A percentile compares a stretch with the other conserved stretches of the same genome.
These are phyloP conservation scores for Threskiornis aethiopicus DNA, from an alignment of 2,797 vertebrate genomes.

Conservation along the genomic window DNA sequence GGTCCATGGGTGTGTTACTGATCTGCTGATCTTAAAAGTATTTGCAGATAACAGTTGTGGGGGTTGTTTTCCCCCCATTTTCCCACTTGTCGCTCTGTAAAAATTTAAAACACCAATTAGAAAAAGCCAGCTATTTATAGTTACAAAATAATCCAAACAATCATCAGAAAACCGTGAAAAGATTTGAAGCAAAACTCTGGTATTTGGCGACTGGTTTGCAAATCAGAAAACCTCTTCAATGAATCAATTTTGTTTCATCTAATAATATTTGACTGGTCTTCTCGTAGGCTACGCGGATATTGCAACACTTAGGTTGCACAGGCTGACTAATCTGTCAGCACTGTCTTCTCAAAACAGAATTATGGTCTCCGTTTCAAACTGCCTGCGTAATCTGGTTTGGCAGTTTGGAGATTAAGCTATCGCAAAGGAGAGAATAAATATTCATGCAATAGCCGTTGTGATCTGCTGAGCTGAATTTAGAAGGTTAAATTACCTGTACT, in stretches of 20 bases:
- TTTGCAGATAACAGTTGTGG: neutral
- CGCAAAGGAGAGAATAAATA: neutral
- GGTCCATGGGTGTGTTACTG: neutral
- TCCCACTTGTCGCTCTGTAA: neutral
- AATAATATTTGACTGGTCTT: neutral
- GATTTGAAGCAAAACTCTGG: neutral
- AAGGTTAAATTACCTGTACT: neutral
- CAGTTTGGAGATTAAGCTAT: neutral
- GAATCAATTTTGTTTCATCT: neutral
- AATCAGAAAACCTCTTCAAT: neutral
- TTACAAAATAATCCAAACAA: neutral
- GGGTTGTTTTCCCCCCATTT: rapidly evolving
- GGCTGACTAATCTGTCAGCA: neutral
- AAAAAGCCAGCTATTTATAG: neutral
- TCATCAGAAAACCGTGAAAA: neutral
- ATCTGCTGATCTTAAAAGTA: neutral
- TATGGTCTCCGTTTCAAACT: neutral
- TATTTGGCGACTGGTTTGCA: neutral
- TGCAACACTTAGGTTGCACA: neutral
- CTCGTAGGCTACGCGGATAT: rapidly evolving
- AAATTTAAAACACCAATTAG: neutral
- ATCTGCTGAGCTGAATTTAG: neutral
- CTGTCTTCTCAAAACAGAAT: neutral
- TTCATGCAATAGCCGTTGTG: neutral
- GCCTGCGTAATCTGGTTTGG: neutral